These are phyloP conservation scores for Heliconius himera DNA, from an alignment of 1,140 invertebrate species.

Conservation along the genomic window DNA sequence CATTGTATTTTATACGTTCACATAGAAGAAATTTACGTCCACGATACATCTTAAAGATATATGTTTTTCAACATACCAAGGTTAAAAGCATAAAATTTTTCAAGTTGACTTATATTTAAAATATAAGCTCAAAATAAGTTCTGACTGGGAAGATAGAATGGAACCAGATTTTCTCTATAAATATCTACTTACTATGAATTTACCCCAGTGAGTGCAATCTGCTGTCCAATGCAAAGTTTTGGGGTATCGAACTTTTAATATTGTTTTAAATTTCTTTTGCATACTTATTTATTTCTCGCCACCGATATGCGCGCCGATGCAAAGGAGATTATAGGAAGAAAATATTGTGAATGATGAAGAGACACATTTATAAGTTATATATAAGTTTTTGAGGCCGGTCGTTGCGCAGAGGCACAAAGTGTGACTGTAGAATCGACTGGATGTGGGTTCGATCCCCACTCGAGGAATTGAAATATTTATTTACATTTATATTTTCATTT, in stretches of 20 bases:
- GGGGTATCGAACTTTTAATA: constrained; percentile 15
- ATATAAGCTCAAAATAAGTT: neutral
- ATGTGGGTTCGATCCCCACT: too few relatives aligned
- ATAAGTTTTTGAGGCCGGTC: neutral
- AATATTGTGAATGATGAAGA: neutral
- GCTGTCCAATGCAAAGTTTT: constrained; percentile 16
- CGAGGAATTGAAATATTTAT: too few relatives aligned
- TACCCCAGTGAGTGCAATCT: constrained; percentile 13
- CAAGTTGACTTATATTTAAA: neutral
- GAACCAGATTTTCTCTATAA: neutral
- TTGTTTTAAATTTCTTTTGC: constrained; percentile 15
- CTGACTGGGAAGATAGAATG: neutral
- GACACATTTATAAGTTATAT: neutral
- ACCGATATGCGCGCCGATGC: neutral
- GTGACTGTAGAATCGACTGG: too few relatives aligned
- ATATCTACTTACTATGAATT: constrained; percentile 9
- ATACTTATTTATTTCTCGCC: neutral
- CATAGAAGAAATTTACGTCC: too few relatives aligned
- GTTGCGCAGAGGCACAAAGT: too few relatives aligned
- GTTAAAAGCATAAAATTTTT: neutral
- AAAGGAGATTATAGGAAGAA: neutral
- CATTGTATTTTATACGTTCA: too few relatives aligned
- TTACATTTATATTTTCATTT: too few relatives aligned
- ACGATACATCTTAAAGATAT: too few relatives aligned
- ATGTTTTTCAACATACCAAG: too few relatives aligned